Evolutionary conservation across 2,888 invertebrate genomes (phyloP), one percentile per base, ranked within the genome.

Genomic region (Caradrina kadenii): DNA sequence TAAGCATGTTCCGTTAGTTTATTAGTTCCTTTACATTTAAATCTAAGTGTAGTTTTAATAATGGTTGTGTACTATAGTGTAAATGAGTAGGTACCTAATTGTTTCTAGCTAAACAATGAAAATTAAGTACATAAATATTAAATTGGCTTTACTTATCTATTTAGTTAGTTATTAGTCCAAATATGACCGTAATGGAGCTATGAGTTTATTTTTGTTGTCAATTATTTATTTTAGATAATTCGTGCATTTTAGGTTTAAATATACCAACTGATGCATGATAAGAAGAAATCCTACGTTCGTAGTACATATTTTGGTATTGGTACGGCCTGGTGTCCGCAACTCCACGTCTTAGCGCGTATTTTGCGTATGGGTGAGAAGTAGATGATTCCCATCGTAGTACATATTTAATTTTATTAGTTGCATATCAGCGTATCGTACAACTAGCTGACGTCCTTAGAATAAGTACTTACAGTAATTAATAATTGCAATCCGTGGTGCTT

Each of bases 211-310:
- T 83, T 77, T 59, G 79, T 83, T 85, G 79, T 85, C 76, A 81
- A 83, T 83, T 83, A 83, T 85, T 84, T 83, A 84, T 82, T 79
- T 75, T 72, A 81, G 66, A 73, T 79, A 63, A 73, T 69, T 79
- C 79, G 76, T 79, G 75, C 56, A 53, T 52, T 55, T 76, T 73
- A 73, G 62, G 58, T 15, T 48, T 58, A 49, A 48, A 39, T 42
- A 53, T 39, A 13, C 39, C 35, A 8, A 35, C 8, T 31, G 21
- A 55, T 21, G 45, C 26, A 58, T 21, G 19, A 45, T 58, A 39
- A 53, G 21, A 55, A 42, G 48, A 58, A 54, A 64, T 56, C 10
- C 21, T 77, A 59, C 45, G 45, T 62, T 55, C 21, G 26, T 53
- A 52, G 58, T 69, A 22, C 62, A 62, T 65, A 62, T 26, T 26